A percentile compares a stretch with the other conserved stretches of the same genome.
Evolutionary conservation across 1,140 invertebrate species (phyloP).

Genomic region (Hermatobates lingyangjiaoensis): DNA sequence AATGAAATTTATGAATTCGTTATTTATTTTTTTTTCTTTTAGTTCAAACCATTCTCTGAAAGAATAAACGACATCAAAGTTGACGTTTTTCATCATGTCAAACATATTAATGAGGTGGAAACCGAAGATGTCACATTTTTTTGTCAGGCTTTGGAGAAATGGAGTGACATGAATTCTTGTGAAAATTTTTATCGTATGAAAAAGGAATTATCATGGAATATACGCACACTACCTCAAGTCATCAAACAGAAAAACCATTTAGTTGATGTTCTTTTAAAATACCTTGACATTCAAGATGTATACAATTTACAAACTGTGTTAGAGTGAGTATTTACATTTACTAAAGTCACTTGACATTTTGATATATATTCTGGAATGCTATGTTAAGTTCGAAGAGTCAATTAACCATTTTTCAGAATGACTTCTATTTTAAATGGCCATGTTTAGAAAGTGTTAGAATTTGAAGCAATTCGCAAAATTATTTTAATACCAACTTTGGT

Average conservation of each 20-base stretch:
- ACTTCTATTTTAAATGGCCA: background rate
- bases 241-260: conserved; percentile 58
- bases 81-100: conserved; percentile 53
- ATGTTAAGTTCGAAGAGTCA: background rate
- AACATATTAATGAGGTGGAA: conserved; percentile 44
- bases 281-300: conserved; percentile 44
- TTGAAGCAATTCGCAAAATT: background rate
- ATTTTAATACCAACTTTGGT: background rate
- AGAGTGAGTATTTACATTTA: conserved; percentile 40
- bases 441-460: background rate
- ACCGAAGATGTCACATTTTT: conserved; percentile 52
- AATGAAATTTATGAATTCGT: no score
- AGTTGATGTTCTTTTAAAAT: conserved; percentile 44
- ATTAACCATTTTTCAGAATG: background rate
- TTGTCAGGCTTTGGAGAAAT: conserved; percentile 62
- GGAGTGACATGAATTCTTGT: conserved; percentile 67
- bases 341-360: background rate
- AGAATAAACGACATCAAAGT: conserved; percentile 64
- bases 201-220: conserved; percentile 39
- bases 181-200: conserved; percentile 58
- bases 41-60: conserved; percentile 76
- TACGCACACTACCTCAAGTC: conserved; percentile 60
- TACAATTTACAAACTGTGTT: conserved; percentile 58
- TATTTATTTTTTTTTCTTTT: conserved; percentile 23
- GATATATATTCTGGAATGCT: background rate